Percentiles rank a stretch among this genome's conserved stretches.
Conservation (phyloP, 2,113 vertebrate genomes). For the Litocranius walleri region DNA sequence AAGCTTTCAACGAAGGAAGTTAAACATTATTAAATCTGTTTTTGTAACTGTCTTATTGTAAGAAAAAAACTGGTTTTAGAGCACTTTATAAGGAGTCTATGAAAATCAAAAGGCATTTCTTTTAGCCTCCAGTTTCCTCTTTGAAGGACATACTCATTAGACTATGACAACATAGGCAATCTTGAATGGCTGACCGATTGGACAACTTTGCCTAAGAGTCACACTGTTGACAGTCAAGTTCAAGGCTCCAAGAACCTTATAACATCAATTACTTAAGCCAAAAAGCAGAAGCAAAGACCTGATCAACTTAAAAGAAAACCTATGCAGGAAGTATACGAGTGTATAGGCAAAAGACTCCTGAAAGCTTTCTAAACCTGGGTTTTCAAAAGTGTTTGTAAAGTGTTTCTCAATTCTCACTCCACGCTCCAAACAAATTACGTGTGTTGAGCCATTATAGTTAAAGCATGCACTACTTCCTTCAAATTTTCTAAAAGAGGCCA, state of each 20-base stretch:
- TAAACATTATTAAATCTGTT: slow-evolving; percentile 18
- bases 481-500: slow-evolving; percentile 13
- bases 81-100: slow-evolving; percentile 31
- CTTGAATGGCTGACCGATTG: neutral
- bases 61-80: slow-evolving; percentile 37
- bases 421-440: slow-evolving; percentile 18
- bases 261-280: slow-evolving; percentile 3
- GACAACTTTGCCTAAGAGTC: slow-evolving; percentile 33
- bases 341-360: neutral
- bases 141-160: slow-evolving; percentile 37
- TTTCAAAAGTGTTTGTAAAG: slow-evolving; percentile 20
- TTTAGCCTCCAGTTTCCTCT: slow-evolving; percentile 14
- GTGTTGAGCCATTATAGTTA: neutral
- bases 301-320: neutral
- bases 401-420: slow-evolving; percentile 47
- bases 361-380: slow-evolving; percentile 19
- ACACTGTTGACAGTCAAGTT: slow-evolving; percentile 9
- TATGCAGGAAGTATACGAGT: neutral
- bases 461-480: neutral
- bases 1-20: neutral
- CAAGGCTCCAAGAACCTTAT: neutral
- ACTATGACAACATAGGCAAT: neutral
- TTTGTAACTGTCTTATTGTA: neutral
- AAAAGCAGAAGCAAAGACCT: slow-evolving; percentile 34
- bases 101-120: neutral